Evolutionary conservation across 2,888 invertebrate species (phyloP).

Genomic region (Dione juno): DNA sequence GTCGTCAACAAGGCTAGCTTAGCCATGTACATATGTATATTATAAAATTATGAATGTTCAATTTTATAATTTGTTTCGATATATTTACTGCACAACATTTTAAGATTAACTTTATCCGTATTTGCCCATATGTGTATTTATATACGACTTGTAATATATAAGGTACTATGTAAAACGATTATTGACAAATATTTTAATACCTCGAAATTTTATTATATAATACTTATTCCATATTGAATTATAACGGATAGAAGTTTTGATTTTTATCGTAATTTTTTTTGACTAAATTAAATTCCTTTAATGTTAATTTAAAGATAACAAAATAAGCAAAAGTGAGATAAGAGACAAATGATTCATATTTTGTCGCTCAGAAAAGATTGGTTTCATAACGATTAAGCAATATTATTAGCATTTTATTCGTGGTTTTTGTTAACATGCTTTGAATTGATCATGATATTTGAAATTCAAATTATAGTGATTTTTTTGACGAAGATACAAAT

Average conservation of each 20-base stretch:
- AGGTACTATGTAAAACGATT: not conserved
- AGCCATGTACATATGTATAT: constrained; percentile 69
- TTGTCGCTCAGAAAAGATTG: constrained; percentile 46
- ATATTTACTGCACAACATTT: constrained; percentile 70
- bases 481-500: constrained; percentile 42
- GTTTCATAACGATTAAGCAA: constrained; percentile 51
- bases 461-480: constrained; percentile 46
- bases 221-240: not conserved
- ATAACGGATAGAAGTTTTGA: constrained; percentile 7
- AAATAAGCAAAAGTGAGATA: constrained; percentile 37
- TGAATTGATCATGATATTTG: constrained; percentile 46
- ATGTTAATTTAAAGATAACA: constrained; percentile 38
- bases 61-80: constrained; percentile 77
- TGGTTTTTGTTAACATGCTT: constrained; percentile 46
- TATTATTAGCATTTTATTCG: constrained; percentile 50
- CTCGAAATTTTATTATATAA: not conserved
- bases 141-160: not conserved
- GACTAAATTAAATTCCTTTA: constrained; percentile 13
- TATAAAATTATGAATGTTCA: constrained; percentile 68
- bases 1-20: constrained; percentile 78
- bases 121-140: constrained; percentile 50
- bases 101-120: constrained; percentile 70
- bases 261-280: constrained; percentile 13
- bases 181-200: not conserved
- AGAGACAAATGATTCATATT: constrained; percentile 45